These are phyloP conservation scores for Entosphenus tridentatus DNA, from an alignment of 2,113 vertebrate species.

Conservation along the genomic window DNA sequence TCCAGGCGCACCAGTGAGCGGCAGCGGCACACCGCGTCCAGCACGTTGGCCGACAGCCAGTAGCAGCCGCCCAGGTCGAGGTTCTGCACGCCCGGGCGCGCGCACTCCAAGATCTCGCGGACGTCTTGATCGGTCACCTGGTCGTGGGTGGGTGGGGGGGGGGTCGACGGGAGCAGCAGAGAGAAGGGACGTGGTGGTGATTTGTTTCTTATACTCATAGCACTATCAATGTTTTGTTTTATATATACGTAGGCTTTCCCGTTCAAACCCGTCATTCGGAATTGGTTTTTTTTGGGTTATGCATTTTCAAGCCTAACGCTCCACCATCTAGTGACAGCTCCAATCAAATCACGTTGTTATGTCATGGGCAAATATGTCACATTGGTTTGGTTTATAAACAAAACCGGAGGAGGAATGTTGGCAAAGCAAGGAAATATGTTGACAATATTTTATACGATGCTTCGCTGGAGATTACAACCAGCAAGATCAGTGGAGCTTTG, in stretches of 20 bases:
- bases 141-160: not conserved
- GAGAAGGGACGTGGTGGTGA: not conserved
- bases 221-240: not conserved
- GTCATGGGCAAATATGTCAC: too few relatives aligned
- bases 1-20: constrained; percentile 50
- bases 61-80: constrained; percentile 74
- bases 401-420: too few relatives aligned
- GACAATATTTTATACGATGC: too few relatives aligned
- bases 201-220: not conserved
- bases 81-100: constrained; percentile 43
- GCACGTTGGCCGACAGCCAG: constrained; percentile 44
- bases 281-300: too few relatives aligned
- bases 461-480: too few relatives aligned
- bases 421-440: too few relatives aligned
- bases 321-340: too few relatives aligned
- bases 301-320: too few relatives aligned
- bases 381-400: too few relatives aligned
- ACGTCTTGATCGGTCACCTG: constrained; percentile 50
- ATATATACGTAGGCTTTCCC: not conserved
- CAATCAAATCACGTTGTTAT: too few relatives aligned
- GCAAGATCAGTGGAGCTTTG: too few relatives aligned
- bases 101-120: constrained; percentile 34
- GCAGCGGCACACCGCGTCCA: constrained; percentile 48
- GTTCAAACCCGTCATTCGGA: too few relatives aligned
- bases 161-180: not conserved